Conservation (phyloP, 2,888 invertebrate genomes). For the Dolichomitus sp. region DNA sequence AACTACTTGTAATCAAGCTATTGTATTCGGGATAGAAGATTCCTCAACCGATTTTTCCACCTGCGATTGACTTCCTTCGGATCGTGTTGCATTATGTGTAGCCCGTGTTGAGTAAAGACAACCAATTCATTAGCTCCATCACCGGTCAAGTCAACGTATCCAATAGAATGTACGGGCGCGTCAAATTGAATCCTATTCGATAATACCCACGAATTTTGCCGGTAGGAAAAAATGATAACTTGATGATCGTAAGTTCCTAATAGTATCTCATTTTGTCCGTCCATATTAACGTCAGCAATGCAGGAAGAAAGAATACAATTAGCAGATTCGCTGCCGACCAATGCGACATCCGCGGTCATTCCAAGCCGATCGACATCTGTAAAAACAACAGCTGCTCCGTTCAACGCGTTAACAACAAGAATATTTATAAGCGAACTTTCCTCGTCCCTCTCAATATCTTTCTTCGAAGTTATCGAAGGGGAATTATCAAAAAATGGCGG, state of each 20-base stretch:
- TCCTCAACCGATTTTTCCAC: conserved; percentile 76
- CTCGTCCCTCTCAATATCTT: not conserved
- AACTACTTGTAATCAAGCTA: not conserved
- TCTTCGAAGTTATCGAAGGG: not conserved
- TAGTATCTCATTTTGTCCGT: conserved; percentile 90
- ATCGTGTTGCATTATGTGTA: conserved; percentile 89
- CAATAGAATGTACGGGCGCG: conserved; percentile 89
- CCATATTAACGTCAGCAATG: conserved; percentile 91
- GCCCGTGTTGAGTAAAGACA: conserved; percentile 89
- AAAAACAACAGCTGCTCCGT: conserved; percentile 88
- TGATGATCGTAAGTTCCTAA: conserved; percentile 91
- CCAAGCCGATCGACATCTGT: conserved; percentile 87
- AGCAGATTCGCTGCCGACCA: conserved; percentile 87
- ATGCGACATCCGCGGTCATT: conserved; percentile 85
- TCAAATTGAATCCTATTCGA: conserved; percentile 88
- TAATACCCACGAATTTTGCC: conserved; percentile 86
- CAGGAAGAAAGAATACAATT: conserved; percentile 89
- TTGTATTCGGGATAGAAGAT: not conserved
- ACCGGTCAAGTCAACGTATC: conserved; percentile 89
- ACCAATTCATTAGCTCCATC: conserved; percentile 90
- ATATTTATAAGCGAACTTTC: conserved; percentile 86
- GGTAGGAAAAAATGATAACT: conserved; percentile 87
- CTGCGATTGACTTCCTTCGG: conserved; percentile 74
- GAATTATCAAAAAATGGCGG: conserved; percentile 47
- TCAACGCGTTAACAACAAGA: conserved; percentile 88